A percentile compares a stretch with the other conserved stretches of the same genome.
Evolutionary conservation across 2,888 invertebrate species (phyloP).

Genomic region (Drosophila trichaetosa): DNA sequence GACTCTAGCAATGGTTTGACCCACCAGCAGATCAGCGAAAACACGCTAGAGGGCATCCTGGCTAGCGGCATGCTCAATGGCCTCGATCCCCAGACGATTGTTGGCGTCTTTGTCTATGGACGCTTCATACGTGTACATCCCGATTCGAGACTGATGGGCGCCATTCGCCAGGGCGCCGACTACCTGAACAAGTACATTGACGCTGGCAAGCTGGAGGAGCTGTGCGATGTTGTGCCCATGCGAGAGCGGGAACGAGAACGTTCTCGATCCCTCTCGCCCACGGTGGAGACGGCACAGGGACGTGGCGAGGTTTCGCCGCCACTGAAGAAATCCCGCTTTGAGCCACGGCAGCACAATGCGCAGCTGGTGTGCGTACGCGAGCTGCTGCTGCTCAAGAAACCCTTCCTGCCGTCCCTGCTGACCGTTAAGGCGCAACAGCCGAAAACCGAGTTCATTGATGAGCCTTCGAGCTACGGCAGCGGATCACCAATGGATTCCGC

Average conservation of each 20-base stretch:
- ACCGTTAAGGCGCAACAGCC: slow-evolving; percentile 80
- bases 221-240: slow-evolving; percentile 91
- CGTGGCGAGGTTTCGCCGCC: slow-evolving; percentile 78
- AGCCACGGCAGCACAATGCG: slow-evolving; percentile 83
- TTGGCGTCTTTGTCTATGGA: slow-evolving; percentile 93
- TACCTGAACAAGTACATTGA: slow-evolving; percentile 91
- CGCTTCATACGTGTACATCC: slow-evolving; percentile 92
- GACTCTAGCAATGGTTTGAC: slow-evolving; percentile 86
- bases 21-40: slow-evolving; percentile 89
- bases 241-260: slow-evolving; percentile 87
- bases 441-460: slow-evolving; percentile 64
- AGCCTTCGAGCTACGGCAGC: slow-evolving; percentile 39
- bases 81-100: slow-evolving; percentile 92
- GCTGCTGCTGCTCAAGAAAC: slow-evolving; percentile 77
- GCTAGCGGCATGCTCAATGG: slow-evolving; percentile 90
- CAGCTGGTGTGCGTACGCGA: slow-evolving; percentile 83
- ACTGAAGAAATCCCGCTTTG: slow-evolving; percentile 83
- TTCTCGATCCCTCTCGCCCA: slow-evolving; percentile 80
- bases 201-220: slow-evolving; percentile 92
- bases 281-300: slow-evolving; percentile 59
- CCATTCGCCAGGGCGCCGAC: slow-evolving; percentile 91
- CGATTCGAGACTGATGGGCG: slow-evolving; percentile 91
- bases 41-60: slow-evolving; percentile 88
- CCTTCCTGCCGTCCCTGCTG: slow-evolving; percentile 81
- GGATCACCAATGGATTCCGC: slow-evolving; percentile 59